Percentiles rank a stretch among this genome's conserved stretches.
phyloP scores from a whole-genome alignment of 2,888 invertebrate genomes.

The Limnephilus marmoratus region DNA sequence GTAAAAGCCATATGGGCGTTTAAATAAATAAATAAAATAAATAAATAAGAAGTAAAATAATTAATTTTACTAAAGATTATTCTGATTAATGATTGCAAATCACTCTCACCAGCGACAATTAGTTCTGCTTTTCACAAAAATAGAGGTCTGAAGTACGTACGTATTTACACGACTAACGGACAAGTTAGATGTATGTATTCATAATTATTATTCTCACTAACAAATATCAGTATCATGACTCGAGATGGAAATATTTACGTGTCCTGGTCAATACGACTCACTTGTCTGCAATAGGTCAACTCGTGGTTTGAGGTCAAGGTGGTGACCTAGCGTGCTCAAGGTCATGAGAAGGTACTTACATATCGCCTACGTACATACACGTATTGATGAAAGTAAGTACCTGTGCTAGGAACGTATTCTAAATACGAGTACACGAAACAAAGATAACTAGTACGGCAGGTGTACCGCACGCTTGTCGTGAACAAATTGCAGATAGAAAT shows the following conservation, averaged over 20 bases:
- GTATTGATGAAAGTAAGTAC: neutral
- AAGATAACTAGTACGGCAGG: neutral
- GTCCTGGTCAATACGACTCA: neutral
- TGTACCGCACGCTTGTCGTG: neutral
- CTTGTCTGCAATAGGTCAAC: neutral
- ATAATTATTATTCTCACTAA: neutral
- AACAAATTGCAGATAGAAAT: neutral
- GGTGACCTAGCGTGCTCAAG: neutral
- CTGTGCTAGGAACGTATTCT: neutral
- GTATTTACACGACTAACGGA: neutral
- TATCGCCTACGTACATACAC: neutral
- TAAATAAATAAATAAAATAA: too few relatives aligned
- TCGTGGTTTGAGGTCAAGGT: constrained; percentile 13
- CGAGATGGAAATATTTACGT: neutral
- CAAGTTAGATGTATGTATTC: neutral
- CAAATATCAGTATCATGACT: neutral
- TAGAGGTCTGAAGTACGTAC: neutral
- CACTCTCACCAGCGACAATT: neutral
- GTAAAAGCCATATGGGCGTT: too few relatives aligned
- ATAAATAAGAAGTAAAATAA: neutral
- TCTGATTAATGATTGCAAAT: neutral
- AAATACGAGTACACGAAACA: neutral
- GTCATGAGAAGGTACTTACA: neutral
- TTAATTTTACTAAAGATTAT: neutral
- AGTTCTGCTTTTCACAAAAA: too few relatives aligned